phyloP scores from a whole-genome alignment of 2,888 invertebrate genomes.

The Teleiodes luculella region DNA sequence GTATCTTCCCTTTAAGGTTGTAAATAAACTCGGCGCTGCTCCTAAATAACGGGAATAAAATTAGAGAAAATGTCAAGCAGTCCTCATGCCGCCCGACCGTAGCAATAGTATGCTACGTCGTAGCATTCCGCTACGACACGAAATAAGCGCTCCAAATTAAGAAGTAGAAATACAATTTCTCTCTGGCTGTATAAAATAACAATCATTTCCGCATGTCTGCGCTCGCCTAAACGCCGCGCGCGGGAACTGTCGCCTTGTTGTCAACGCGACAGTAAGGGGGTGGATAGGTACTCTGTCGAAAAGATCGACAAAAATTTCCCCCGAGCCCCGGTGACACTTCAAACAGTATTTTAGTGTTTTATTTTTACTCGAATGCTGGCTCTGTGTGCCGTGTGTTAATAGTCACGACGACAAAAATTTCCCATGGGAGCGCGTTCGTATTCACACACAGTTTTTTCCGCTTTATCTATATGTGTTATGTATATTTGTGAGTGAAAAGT shows the following conservation, averaged over 20 bases:
- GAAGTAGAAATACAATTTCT: conserved; percentile 9
- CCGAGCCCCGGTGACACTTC: conserved; percentile 27
- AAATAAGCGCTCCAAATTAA: conserved; percentile 9
- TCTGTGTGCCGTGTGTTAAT: conserved; percentile 12
- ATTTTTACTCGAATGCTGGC: conserved; percentile 11
- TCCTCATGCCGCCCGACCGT: conserved; percentile 2
- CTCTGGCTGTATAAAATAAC: conserved; percentile 13
- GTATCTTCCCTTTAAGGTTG: neutral
- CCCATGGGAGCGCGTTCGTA: conserved; percentile 9
- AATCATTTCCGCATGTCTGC: conserved; percentile 17
- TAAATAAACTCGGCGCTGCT: neutral
- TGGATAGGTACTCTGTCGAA: conserved; percentile 43
- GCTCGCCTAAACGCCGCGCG: conserved; percentile 10
- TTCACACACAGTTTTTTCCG: conserved; percentile 7
- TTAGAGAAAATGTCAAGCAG: conserved; percentile 3
- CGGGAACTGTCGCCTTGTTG: conserved; percentile 7
- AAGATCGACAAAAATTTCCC: conserved; percentile 53
- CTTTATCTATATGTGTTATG: neutral
- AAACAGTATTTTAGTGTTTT: conserved; percentile 4
- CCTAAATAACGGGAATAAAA: neutral
- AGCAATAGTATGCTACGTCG: conserved; percentile 11
- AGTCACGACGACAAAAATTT: conserved; percentile 18
- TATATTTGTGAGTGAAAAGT: neutral
- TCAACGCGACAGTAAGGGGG: conserved; percentile 29
- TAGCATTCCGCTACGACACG: conserved; percentile 8